A percentile compares a stretch with the other conserved stretches of the same genome.
These are phyloP conservation scores for Nansenia antarctica DNA, from an alignment of 2,113 vertebrate genomes.

Conservation along the genomic window DNA sequence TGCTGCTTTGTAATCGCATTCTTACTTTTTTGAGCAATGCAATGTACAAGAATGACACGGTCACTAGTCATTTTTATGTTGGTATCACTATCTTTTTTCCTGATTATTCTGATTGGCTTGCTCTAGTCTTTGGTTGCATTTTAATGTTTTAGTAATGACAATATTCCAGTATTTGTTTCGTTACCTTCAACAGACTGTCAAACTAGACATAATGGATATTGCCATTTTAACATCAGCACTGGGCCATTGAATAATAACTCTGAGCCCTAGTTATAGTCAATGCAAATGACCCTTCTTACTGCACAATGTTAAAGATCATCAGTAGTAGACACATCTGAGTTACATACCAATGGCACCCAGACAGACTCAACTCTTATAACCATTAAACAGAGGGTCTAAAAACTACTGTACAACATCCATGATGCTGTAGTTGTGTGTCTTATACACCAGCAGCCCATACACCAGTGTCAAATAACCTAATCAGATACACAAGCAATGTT, in stretches of 20 bases:
- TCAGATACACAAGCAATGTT: conserved; percentile 14
- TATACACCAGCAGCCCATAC: no score
- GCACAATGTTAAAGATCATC: not conserved
- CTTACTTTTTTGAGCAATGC: conserved; percentile 37
- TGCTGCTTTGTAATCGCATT: conserved; percentile 31
- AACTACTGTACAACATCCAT: not conserved
- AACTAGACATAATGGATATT: not conserved
- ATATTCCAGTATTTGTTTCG: not conserved
- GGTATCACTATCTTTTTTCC: conserved; percentile 11
- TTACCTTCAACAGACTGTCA: not conserved
- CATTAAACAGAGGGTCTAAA: not conserved
- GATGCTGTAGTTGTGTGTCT: conserved; percentile 17
- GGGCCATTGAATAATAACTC: no score
- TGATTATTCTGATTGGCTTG: conserved; percentile 14
- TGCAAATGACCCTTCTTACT: conserved; percentile 2
- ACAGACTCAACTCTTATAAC: not conserved
- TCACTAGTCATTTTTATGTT: conserved; percentile 4
- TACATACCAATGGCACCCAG: not conserved
- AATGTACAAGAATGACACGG: conserved; percentile 38
- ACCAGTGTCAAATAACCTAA: conserved; percentile 16
- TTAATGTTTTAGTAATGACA: not conserved
- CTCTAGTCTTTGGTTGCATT: conserved; percentile 20
- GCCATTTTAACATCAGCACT: no score
- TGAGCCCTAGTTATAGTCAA: no score
- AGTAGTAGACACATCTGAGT: not conserved